These are phyloP conservation scores for Myripristis jacobus DNA, from an alignment of 2,797 vertebrate species.

Conservation along the genomic window DNA sequence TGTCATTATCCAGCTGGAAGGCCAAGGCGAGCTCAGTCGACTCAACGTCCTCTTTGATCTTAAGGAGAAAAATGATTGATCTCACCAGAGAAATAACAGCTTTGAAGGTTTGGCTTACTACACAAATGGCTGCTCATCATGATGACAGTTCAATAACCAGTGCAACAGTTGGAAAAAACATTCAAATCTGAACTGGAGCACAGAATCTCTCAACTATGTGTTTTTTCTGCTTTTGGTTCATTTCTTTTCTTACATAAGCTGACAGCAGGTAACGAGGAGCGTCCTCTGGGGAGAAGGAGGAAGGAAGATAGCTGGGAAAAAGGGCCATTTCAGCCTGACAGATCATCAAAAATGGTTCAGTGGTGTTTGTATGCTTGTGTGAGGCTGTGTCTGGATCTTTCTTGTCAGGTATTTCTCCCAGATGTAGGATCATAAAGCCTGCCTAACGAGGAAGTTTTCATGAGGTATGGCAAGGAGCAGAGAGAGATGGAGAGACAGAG, in stretches of 20 bases:
- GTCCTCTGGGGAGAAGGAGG: constrained; percentile 27
- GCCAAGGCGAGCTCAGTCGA: constrained; percentile 85
- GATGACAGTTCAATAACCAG: not conserved
- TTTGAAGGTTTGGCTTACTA: not conserved
- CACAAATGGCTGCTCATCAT: not conserved
- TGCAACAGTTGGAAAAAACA: constrained; percentile 10
- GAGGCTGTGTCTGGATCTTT: constrained; percentile 9
- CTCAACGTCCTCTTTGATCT: constrained; percentile 85
- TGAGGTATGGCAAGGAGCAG: not conserved
- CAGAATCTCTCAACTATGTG: constrained; percentile 4
- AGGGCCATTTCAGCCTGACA: constrained; percentile 6
- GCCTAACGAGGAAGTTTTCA: constrained; percentile 11
- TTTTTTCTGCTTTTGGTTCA: constrained; percentile 11
- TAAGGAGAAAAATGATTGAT: constrained; percentile 22
- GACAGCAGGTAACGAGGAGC: constrained; percentile 24
- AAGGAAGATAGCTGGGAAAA: constrained; percentile 14
- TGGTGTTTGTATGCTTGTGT: constrained; percentile 9
- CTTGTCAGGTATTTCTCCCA: constrained; percentile 1
- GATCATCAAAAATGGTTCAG: constrained; percentile 32
- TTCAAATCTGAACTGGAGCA: constrained; percentile 5
- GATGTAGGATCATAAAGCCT: constrained; percentile 10
- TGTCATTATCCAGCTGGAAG: constrained; percentile 76
- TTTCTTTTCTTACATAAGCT: constrained; percentile 39
- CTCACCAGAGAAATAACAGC: constrained; percentile 14
- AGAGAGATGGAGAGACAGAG: not conserved